These are phyloP conservation scores for Hemithea aestivaria DNA, from an alignment of 2,888 invertebrate species.

Conservation along the genomic window DNA sequence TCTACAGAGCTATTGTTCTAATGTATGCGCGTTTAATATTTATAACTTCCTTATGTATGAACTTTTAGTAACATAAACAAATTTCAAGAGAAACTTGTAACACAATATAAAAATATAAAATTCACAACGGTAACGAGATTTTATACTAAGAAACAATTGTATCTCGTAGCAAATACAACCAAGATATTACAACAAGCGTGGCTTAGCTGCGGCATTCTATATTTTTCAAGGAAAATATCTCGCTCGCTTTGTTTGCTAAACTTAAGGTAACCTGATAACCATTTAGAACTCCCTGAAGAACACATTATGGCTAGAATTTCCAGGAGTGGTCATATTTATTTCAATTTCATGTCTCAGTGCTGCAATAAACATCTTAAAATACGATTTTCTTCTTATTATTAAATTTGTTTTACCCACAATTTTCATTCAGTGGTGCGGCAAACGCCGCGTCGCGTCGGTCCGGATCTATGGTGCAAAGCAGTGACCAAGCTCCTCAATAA, in stretches of 20 bases:
- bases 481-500: conserved; percentile 1
- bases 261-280: conserved; percentile 11
- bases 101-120: no score
- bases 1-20: no score
- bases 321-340: conserved; percentile 12
- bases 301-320: conserved; percentile 10
- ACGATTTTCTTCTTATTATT: conserved; percentile 18
- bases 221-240: conserved; percentile 12
- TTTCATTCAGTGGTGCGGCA: conserved; percentile 16
- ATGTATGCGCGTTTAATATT: no score
- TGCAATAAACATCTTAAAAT: conserved; percentile 17
- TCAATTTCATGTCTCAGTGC: conserved; percentile 13
- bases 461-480: conserved; percentile 26
- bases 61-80: no score
- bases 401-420: conserved; percentile 19
- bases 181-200: no score
- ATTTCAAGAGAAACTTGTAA: no score
- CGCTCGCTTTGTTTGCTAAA: conserved; percentile 8
- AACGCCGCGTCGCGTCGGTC: no score
- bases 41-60: no score
- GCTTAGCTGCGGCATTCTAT: conserved; percentile 2
- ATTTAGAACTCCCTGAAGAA: conserved; percentile 4
- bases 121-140: no score
- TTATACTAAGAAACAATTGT: no score
- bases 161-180: no score